These are phyloP conservation scores for Palythoa heliodiscus DNA, from an alignment of 92 coral and sea anemone genomes.

Conservation along the genomic window DNA sequence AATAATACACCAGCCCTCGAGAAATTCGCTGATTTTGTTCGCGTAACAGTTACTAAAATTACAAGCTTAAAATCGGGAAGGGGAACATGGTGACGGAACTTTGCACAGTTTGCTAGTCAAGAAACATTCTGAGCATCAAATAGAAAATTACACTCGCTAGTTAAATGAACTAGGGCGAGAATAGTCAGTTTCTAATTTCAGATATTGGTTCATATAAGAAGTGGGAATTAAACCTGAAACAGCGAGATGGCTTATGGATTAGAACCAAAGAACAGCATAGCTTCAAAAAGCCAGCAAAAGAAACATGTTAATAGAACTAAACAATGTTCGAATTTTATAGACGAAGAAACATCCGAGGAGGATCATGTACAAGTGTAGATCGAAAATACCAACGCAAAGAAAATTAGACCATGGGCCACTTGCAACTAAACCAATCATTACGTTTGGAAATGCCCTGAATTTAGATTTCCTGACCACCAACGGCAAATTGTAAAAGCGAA, in stretches of 20 bases:
- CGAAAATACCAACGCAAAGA: too few relatives aligned
- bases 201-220: slow-evolving; percentile 65
- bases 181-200: slow-evolving; percentile 43
- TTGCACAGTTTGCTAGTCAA: slow-evolving; percentile 53
- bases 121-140: slow-evolving; percentile 48
- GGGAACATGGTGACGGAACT: slow-evolving; percentile 63
- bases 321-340: too few relatives aligned
- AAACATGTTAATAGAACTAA: too few relatives aligned
- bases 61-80: slow-evolving; percentile 29
- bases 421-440: too few relatives aligned
- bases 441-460: too few relatives aligned
- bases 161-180: slow-evolving; percentile 35
- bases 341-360: too few relatives aligned
- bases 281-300: not conserved
- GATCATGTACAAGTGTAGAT: too few relatives aligned
- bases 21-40: not conserved
- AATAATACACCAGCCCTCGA: slow-evolving; percentile 52
- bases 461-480: too few relatives aligned
- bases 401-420: too few relatives aligned
- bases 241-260: slow-evolving; percentile 41
- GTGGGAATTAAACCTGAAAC: slow-evolving; percentile 48
- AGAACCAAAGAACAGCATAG: not conserved
- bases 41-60: too few relatives aligned
- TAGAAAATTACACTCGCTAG: slow-evolving; percentile 54
- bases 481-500: too few relatives aligned